phyloP scores from a whole-genome alignment of 2,113 vertebrate species.

The Charadrius vociferus region DNA sequence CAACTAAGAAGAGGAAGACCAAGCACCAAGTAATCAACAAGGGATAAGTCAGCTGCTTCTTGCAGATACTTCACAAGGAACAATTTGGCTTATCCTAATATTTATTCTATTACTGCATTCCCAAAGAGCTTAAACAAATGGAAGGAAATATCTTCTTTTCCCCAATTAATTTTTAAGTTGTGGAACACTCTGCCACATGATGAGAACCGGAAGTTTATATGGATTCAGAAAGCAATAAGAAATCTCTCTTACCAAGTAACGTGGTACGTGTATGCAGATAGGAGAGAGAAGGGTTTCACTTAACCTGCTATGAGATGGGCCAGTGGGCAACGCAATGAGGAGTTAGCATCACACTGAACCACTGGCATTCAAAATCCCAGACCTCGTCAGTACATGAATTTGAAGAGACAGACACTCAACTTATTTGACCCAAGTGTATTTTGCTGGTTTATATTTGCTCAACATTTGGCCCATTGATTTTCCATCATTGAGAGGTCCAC shows the following conservation, averaged over 20 bases:
- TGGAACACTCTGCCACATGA: background rate
- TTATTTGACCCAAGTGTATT: background rate
- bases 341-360: background rate
- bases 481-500: background rate
- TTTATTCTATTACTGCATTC: background rate
- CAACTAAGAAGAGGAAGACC: background rate
- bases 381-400: background rate
- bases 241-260: background rate
- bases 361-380: background rate
- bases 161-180: background rate
- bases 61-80: background rate
- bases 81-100: background rate
- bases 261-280: fast-evolving
- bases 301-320: background rate
- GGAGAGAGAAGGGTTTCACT: background rate
- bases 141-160: background rate
- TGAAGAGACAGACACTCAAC: background rate
- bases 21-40: background rate
- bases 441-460: background rate
- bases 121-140: background rate
- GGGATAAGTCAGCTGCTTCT: background rate
- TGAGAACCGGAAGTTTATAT: background rate
- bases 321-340: background rate
- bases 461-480: background rate
- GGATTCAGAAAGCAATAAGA: background rate